Conservation (phyloP, 64 coral and sea anemone species). For the Cladopsammia gracilis region DNA sequence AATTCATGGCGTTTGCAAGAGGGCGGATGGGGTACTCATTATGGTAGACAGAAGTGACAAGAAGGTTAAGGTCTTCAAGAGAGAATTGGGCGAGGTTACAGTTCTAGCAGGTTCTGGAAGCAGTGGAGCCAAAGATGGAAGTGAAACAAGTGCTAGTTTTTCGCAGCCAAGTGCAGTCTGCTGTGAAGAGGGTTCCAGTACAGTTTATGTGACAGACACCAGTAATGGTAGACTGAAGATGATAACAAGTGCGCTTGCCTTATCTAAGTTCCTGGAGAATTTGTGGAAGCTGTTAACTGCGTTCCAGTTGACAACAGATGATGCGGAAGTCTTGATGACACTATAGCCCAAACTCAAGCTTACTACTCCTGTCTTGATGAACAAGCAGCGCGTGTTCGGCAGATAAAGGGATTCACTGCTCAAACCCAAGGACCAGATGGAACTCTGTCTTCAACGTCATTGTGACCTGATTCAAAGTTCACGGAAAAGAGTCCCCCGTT, state of each 20-base stretch:
- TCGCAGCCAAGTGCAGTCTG: constrained; percentile 43
- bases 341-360: constrained; percentile 36
- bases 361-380: constrained; percentile 49
- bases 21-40: constrained; percentile 36
- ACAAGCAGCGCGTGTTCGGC: constrained; percentile 41
- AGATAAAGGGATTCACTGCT: too few relatives aligned
- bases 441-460: too few relatives aligned
- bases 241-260: constrained; percentile 25
- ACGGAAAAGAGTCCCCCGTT: constrained; percentile 24
- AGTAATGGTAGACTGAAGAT: constrained; percentile 42
- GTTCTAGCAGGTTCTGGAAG: constrained; percentile 46
- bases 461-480: neutral
- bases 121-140: constrained; percentile 52
- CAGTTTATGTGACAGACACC: constrained; percentile 42
- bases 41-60: constrained; percentile 63
- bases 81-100: constrained; percentile 26
- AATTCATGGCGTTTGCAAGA: constrained; percentile 41
- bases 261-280: constrained; percentile 52
- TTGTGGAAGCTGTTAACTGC: constrained; percentile 48
- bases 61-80: constrained; percentile 45
- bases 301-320: constrained; percentile 38
- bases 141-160: constrained; percentile 39
- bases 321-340: constrained; percentile 28
- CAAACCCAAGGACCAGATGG: too few relatives aligned
- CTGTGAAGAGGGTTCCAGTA: constrained; percentile 51